phyloP scores from a whole-genome alignment of 2,888 invertebrate genomes.

The Drosophila paramelanica region DNA sequence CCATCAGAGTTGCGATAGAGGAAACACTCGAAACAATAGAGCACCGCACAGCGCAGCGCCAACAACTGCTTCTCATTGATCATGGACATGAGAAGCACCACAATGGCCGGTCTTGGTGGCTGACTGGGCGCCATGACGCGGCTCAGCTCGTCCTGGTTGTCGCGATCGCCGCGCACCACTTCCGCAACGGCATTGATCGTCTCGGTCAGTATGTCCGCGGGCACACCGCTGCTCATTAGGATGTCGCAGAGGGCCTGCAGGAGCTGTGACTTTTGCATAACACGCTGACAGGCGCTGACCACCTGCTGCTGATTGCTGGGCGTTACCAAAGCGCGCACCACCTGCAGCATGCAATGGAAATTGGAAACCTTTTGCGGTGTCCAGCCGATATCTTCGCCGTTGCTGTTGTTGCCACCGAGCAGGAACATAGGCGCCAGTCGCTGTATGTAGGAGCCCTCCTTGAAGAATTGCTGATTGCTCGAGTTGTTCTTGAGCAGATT shows the following conservation, averaged over 20 bases:
- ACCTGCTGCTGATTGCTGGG: conserved; percentile 96
- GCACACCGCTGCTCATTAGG: conserved; percentile 97
- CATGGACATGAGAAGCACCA: conserved; percentile 98
- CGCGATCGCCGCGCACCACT: conserved; percentile 93
- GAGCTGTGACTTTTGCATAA: conserved; percentile 93
- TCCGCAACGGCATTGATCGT: conserved; percentile 98
- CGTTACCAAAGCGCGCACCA: conserved; percentile 95
- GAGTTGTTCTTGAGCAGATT: conserved; percentile 97
- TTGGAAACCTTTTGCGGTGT: conserved; percentile 97
- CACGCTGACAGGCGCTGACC: conserved; percentile 93
- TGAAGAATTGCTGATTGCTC: conserved; percentile 99
- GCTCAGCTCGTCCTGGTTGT: conserved; percentile 96
- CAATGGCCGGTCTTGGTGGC: conserved; percentile 96
- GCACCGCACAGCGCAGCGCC: conserved; percentile 94
- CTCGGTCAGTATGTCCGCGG: conserved; percentile 97
- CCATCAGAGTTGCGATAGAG: conserved; percentile 96
- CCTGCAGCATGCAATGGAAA: conserved; percentile 95
- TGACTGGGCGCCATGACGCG: conserved; percentile 96
- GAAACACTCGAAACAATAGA: conserved; percentile 99
- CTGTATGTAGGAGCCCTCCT: conserved; percentile 98
- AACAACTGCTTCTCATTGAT: conserved; percentile 99
- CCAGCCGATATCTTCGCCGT: conserved; percentile 92
- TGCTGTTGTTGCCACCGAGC: conserved; percentile 85
- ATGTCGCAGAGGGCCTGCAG: conserved; percentile 94
- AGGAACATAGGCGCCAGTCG: conserved; percentile 95